Evolutionary conservation across 2,797 vertebrate species (phyloP).

Genomic region (Novumbra hubbsi): DNA sequence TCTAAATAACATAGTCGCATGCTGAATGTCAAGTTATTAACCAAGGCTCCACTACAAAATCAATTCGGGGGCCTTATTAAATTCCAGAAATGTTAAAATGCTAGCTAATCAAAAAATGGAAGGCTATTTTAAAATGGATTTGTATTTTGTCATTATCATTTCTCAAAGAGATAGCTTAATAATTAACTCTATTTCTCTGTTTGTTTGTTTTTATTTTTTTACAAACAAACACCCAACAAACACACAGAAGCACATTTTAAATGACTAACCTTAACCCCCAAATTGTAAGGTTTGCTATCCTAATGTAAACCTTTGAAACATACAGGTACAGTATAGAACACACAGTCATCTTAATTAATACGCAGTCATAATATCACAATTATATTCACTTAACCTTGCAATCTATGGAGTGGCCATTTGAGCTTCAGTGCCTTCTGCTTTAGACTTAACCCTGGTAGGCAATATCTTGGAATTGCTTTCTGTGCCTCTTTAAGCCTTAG

Average conservation of each 20-base stretch:
- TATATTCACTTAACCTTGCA: not conserved
- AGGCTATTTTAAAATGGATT: slow-evolving; percentile 48
- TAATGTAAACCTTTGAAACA: too few relatives aligned
- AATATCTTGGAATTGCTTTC: slow-evolving; percentile 62
- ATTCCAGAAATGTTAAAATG: slow-evolving; percentile 60
- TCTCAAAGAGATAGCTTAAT: slow-evolving; percentile 27
- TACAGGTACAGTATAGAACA: not conserved
- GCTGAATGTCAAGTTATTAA: slow-evolving; percentile 73
- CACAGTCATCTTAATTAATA: not conserved
- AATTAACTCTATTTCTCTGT: slow-evolving; percentile 9
- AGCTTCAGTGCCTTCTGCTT: not conserved
- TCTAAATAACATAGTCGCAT: slow-evolving; percentile 57
- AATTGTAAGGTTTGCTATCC: too few relatives aligned
- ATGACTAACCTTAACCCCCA: too few relatives aligned
- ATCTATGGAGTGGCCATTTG: not conserved
- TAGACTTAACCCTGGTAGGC: slow-evolving; percentile 30
- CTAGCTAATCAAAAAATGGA: slow-evolving; percentile 52
- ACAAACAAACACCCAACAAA: not conserved
- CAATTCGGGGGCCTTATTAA: slow-evolving; percentile 58
- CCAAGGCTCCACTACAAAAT: slow-evolving; percentile 59
- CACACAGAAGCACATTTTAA: too few relatives aligned
- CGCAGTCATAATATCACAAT: not conserved
- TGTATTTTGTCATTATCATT: slow-evolving; percentile 30
- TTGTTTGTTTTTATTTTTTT: slow-evolving; percentile 11
- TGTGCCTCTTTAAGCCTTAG: slow-evolving; percentile 50